Conservation (phyloP, 1,140 invertebrate genomes). For the Plectrocnemia conspersa region DNA sequence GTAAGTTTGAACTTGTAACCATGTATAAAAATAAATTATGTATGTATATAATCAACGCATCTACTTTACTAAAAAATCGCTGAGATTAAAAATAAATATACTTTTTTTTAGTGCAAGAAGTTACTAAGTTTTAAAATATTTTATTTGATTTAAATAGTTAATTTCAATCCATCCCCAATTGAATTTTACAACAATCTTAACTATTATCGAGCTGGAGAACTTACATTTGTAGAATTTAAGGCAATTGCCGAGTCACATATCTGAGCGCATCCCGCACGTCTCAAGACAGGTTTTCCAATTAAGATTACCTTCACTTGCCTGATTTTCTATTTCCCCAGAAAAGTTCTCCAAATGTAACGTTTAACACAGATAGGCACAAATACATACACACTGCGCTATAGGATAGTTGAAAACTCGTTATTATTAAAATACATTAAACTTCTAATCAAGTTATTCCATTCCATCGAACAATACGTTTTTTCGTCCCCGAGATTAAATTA, state of each 20-base stretch:
- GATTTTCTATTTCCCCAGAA: slow-evolving; percentile 25
- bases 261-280: slow-evolving; percentile 5
- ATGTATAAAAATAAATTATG: no score
- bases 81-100: no score
- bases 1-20: no score
- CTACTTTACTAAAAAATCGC: no score
- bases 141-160: no score
- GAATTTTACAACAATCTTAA: no score
- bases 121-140: no score
- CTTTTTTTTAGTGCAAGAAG: no score
- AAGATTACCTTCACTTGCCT: slow-evolving; percentile 34
- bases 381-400: no score
- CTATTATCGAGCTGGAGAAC: slow-evolving; percentile 25
- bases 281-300: slow-evolving; percentile 32
- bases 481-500: background rate
- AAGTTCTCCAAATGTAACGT: slow-evolving; percentile 4
- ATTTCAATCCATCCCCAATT: no score
- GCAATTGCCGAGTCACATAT: slow-evolving; percentile 19
- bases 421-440: background rate
- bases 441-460: background rate
- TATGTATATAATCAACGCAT: no score
- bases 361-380: background rate
- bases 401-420: no score
- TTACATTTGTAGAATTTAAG: slow-evolving; percentile 24
- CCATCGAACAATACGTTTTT: slow-evolving; percentile 1